A percentile compares a stretch with the other conserved stretches of the same genome.
Evolutionary conservation across 2,797 vertebrate species (phyloP).

Genomic region (Falco rusticolus): DNA sequence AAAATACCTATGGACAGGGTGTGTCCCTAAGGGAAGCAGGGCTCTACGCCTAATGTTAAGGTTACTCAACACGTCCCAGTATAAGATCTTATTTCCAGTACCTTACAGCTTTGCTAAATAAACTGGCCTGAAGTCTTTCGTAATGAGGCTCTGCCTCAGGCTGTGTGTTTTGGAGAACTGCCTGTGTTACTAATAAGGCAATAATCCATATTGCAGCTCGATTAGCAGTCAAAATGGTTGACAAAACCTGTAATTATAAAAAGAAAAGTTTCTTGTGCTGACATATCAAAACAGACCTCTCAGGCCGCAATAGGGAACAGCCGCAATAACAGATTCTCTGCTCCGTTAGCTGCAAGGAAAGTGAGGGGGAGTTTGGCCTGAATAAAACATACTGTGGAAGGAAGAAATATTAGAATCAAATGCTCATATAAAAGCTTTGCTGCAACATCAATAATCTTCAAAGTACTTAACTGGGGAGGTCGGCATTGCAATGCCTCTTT

Average conservation of each 20-base stretch:
- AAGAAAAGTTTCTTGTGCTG: slow-evolving; percentile 37
- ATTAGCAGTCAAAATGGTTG: slow-evolving; percentile 56
- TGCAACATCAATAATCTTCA: slow-evolving; percentile 64
- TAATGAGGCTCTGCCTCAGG: slow-evolving; percentile 37
- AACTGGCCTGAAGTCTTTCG: slow-evolving; percentile 26
- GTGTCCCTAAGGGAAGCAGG: not conserved
- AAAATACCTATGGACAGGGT: not conserved
- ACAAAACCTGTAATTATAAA: slow-evolving; percentile 48
- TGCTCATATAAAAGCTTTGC: slow-evolving; percentile 55
- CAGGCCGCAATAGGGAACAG: not conserved
- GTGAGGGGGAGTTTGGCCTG: slow-evolving; percentile 14
- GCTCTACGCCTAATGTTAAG: not conserved
- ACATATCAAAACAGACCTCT: slow-evolving; percentile 37
- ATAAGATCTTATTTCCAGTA: slow-evolving; percentile 1
- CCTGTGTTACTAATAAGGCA: slow-evolving; percentile 25
- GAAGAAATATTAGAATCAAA: slow-evolving; percentile 61
- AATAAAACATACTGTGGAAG: slow-evolving; percentile 52
- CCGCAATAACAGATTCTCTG: not conserved
- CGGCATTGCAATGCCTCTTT: not conserved
- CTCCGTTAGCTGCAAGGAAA: slow-evolving; percentile 19
- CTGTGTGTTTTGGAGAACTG: slow-evolving; percentile 38
- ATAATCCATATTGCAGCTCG: slow-evolving; percentile 43
- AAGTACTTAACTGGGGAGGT: slow-evolving; percentile 40
- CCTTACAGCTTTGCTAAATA: slow-evolving; percentile 30
- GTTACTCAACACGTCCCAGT: not conserved